Percentiles rank a stretch among this genome's conserved stretches.
Evolutionary conservation across 2,797 vertebrate genomes (phyloP).

Genomic region (Platalea minor): DNA sequence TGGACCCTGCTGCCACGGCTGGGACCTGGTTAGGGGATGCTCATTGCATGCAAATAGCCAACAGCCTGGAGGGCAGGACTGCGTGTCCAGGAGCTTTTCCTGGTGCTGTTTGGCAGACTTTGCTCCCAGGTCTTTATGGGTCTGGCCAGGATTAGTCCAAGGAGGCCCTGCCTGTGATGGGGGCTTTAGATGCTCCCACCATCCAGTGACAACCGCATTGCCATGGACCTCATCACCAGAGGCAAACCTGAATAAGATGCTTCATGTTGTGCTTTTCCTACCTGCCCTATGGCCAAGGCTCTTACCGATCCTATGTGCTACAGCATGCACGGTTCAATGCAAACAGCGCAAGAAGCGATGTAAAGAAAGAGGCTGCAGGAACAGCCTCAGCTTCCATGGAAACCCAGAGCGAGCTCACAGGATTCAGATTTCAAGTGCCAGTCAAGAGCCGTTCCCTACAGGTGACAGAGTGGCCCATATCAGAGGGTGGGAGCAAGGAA

Average conservation of each 20-base stretch:
- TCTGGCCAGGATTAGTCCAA: not conserved
- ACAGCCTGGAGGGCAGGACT: not conserved
- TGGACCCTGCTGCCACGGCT: accelerated
- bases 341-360: not conserved
- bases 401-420: not conserved
- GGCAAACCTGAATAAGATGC: not conserved
- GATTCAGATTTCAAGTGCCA: not conserved
- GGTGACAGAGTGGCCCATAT: not conserved
- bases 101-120: not conserved
- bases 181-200: not conserved
- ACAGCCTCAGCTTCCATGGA: not conserved
- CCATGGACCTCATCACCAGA: not conserved
- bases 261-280: not conserved
- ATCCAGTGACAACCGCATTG: not conserved
- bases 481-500: not conserved
- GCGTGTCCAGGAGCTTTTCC: not conserved
- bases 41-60: accelerated
- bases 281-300: not conserved
- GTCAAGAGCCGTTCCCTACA: not conserved
- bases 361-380: not conserved
- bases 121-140: not conserved
- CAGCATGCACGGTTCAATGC: not conserved
- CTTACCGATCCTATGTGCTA: accelerated
- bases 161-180: not conserved
- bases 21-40: not conserved